Percentiles rank a stretch among this genome's conserved stretches.
phyloP scores from a whole-genome alignment of 2,888 invertebrate genomes.

The Pachycephus smyrnensis region DNA sequence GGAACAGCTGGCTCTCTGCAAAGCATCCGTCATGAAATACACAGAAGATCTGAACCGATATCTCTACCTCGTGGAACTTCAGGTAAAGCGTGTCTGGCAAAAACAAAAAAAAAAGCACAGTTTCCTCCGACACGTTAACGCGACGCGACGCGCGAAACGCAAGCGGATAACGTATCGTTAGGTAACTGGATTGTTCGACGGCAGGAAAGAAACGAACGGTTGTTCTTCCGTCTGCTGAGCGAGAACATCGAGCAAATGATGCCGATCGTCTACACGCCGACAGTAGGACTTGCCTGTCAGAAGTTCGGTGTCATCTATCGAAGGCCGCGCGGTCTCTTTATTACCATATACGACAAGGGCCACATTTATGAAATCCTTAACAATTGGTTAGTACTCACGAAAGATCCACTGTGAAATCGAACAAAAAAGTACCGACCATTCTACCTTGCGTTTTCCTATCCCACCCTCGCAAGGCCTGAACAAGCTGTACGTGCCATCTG shows the following conservation, averaged over 20 bases:
- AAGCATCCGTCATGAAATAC: conserved; percentile 90
- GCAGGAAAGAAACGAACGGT: conserved; percentile 94
- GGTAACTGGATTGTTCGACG: background rate
- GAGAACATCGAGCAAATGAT: conserved; percentile 95
- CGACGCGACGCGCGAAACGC: background rate
- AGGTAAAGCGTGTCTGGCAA: conserved; percentile 68
- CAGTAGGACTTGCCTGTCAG: conserved; percentile 97
- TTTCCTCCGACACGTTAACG: background rate
- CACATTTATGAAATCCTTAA: conserved; percentile 91
- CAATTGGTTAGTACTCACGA: conserved; percentile 80
- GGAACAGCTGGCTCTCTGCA: conserved; percentile 91
- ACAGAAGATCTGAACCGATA: conserved; percentile 95
- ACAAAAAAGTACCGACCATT: background rate
- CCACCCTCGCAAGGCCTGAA: conserved; percentile 70
- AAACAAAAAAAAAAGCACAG: background rate
- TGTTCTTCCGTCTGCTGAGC: conserved; percentile 92
- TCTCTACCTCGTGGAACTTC: conserved; percentile 92
- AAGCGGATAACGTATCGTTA: background rate
- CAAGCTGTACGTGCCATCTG: conserved; percentile 87
- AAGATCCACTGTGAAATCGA: background rate
- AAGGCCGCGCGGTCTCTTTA: conserved; percentile 93
- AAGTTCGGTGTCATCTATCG: conserved; percentile 96
- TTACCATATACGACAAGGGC: conserved; percentile 95
- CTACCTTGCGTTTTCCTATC: conserved; percentile 9
- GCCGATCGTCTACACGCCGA: conserved; percentile 98